Base-by-base conservation (phyloP, 1,140 invertebrate genomes). In the Habropoda laboriosa region DNA sequence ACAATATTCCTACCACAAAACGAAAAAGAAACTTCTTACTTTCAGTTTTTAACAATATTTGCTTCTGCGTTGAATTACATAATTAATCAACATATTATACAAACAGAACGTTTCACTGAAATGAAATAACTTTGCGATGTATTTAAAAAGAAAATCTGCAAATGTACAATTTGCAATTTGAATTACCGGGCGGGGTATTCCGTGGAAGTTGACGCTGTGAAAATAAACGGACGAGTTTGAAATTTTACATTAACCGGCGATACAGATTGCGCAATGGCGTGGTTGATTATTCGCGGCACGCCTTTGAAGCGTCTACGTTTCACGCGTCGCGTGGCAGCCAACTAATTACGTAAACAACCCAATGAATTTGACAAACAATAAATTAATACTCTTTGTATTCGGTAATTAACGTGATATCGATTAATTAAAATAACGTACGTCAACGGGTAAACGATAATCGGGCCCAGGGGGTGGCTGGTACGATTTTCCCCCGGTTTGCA, bases 261-360 rank as follows among this genome's bases (percentile, higher is more conserved):
- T 66, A 58, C 45, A 64, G 32, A 4, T 21, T 24, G 61, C 3
- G 8, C 57, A 51, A 0, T 16, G 1, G 30, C 57, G 6, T 12
- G 40, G 12, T n/a, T 74, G 24, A 49, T 77, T 75, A 76, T 61
- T 57, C 35, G 13, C 35, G 47, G 7, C 47, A 4, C 42, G 60
- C 76, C 45, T 85, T 79, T 70, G 75, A 77, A 38, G 12, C 40
- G 30, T 79, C 32, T 51, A n/a, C 49, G 70, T 83, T 80, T 45
- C 40, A 80, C 60, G 60, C 53, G 61, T 66, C 45, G 24, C 27
- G 32, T 80, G 45, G 30, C 64, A 72, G 53, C 67, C 24, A 53
- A 71, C 73, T 83, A 85, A 83, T 83, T 85, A 83, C 47, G 47
- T 47, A 24, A 70, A 47, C 66, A 80, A 21, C 18, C 45, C 38